Base-by-base conservation (phyloP, 2,888 invertebrate genomes). In the Pheosia tremula region DNA sequence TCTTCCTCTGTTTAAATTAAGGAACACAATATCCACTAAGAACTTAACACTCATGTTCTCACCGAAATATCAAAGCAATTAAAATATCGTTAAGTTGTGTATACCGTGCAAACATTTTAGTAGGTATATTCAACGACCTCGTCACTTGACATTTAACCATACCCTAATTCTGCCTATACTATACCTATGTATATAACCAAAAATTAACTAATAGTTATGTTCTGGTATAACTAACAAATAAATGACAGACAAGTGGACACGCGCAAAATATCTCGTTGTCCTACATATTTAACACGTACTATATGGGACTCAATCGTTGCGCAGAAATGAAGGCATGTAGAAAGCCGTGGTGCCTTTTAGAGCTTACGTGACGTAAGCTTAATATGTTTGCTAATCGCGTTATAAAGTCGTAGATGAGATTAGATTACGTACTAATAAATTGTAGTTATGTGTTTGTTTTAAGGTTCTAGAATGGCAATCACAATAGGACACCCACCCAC, bases 281-380 rank as follows among this genome's bases (percentile, higher is more conserved):
- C 62, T 50, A 62, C 57, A 67, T 68, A 57, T 39, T 54, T 55
- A 24, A 24, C 52, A 52, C 55, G 45, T 55, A n/a, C n/a, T n/a
- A 55, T 58, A 60, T 53, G 61, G 65, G 50, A 60, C 64, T 62
- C 55, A 58, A 53, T 36, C 36, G 58, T 72, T 77, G 72, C 71
- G 77, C 64, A 77, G 74, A 73, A 65, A 66, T 63, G 64, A 63
- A 64, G 59, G 61, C 60, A 58, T 52, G 59, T 75, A 72, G 76
- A 77, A 77, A 77, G 76, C 71, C 70, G 78, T 69, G 41, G 63
- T 59, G 64, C 75, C 75, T 68, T 77, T 61, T 71, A 63, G 11
- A 69, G 68, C 57, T 61, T 57, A 59, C 60, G 52, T 50, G 58
- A 58, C 52, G n/a, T 58, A 58, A 58, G 9, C 37, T 47, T 4